Evolutionary conservation across 2,113 vertebrate species (phyloP), one percentile per base, ranked within the genome.

Genomic region (Lasiurus cinereus): DNA sequence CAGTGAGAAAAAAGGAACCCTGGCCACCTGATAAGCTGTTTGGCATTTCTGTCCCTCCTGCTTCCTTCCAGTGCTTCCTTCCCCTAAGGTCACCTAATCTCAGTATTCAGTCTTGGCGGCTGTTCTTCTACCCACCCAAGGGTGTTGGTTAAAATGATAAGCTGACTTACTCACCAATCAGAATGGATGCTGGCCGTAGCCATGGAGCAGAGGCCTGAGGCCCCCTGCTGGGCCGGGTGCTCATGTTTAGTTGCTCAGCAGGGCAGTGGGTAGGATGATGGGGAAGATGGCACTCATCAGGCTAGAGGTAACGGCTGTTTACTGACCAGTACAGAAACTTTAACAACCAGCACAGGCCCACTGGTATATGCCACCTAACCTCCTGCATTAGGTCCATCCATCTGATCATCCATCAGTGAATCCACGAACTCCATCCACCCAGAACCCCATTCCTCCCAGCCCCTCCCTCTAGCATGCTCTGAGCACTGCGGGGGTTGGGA

Each of bases 191-290:
- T 33, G 31, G 69, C 66, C 77, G 48, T 4, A 64, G 73, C 29
- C 3, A 46, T 67, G 94, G 91, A 88, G 66, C 80, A 90, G 72
- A 77, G 85, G 56, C 93, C 93, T 69, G 80, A 94, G 90, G 92
- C 94, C 88, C 96, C 66, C 94, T 95, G 92, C 96, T 95, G 95
- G 94, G 96, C 85, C 2, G 0, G 43, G 92, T 5, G 46, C 83
- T 97, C 33, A 72, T 6, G 24, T 39, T 95, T 89, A 79, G 29
- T 66, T 74, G 83, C 27, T 73, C 66, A 83, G 54, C 33, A 80
- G 56, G 31, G 13, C 21, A 39, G 50, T 7, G n/a, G 59, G 54
- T 18, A 36, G 86, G 22, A 29, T 24, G 43, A 6, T 16, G 27
- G 50, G 24, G 33, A 31, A 8, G 8, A 64, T 22, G 21, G n/a